These are phyloP conservation scores for Catocala nupta DNA, from an alignment of 2,888 invertebrate species.

Conservation along the genomic window DNA sequence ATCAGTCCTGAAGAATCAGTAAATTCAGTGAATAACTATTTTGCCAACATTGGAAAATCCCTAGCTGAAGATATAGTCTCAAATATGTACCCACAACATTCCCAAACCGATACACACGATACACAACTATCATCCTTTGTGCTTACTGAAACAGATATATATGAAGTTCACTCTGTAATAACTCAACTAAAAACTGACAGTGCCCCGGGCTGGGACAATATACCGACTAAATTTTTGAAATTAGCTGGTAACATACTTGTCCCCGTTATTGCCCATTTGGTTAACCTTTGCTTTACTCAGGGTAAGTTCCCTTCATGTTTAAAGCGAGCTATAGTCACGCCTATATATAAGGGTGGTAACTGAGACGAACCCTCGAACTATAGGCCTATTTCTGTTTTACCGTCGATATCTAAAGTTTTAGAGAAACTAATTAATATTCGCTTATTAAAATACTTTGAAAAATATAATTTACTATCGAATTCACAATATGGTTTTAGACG, in stretches of 20 bases:
- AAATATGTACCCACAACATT: not conserved
- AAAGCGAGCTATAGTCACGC: conserved; percentile 6
- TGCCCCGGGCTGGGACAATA: not conserved
- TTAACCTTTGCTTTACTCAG: conserved; percentile 5
- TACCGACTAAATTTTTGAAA: not conserved
- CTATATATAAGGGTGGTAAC: conserved; percentile 7
- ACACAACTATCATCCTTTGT: not conserved
- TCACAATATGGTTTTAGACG: too few relatives aligned
- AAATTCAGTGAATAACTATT: not conserved
- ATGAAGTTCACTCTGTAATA: not conserved
- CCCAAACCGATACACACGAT: not conserved
- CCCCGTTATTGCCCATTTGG: not conserved
- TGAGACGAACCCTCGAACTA: conserved; percentile 1
- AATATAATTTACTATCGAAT: too few relatives aligned
- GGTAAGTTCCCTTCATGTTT: conserved; percentile 4
- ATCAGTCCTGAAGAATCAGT: not conserved
- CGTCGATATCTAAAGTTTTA: too few relatives aligned
- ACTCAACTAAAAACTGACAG: conserved; percentile 1
- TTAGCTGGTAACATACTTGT: not conserved
- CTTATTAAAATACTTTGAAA: too few relatives aligned
- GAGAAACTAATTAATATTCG: too few relatives aligned
- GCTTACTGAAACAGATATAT: not conserved
- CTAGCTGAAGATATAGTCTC: not conserved
- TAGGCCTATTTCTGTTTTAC: not conserved
- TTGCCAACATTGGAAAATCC: not conserved